Evolutionary conservation across 53 echinoderm and acorn worm genomes (phyloP).

Genomic region (Mesocentrotus franciscanus): DNA sequence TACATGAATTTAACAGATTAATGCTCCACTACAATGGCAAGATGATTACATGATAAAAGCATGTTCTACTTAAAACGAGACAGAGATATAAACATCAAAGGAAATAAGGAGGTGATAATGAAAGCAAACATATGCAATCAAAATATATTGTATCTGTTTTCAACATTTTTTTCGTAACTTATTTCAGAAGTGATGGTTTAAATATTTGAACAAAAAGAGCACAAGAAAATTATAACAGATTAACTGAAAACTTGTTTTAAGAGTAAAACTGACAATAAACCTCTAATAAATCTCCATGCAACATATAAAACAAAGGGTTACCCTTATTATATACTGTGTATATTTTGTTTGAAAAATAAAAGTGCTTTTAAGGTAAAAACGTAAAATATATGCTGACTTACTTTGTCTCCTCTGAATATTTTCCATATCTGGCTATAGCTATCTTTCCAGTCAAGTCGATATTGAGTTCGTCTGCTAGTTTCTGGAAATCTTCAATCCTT

Average conservation of each 20-base stretch:
- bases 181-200: no score
- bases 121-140: no score
- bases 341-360: neutral
- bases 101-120: neutral
- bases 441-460: conserved; percentile 92
- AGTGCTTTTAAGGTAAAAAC: neutral
- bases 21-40: neutral
- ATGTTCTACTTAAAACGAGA: neutral
- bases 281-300: no score
- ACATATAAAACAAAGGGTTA: no score
- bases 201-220: no score
- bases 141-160: neutral
- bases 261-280: no score
- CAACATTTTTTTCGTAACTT: neutral
- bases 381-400: neutral
- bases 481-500: conserved; percentile 89
- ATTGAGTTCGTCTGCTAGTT: conserved; percentile 69
- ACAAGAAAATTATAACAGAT: no score
- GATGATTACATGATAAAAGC: neutral
- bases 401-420: conserved; percentile 97
- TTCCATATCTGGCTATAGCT: conserved; percentile 90
- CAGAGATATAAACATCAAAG: neutral
- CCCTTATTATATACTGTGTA: neutral
- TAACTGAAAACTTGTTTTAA: no score
- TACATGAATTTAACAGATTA: neutral